phyloP scores from a whole-genome alignment of 2,888 invertebrate species.

The Limnephilus marmoratus region DNA sequence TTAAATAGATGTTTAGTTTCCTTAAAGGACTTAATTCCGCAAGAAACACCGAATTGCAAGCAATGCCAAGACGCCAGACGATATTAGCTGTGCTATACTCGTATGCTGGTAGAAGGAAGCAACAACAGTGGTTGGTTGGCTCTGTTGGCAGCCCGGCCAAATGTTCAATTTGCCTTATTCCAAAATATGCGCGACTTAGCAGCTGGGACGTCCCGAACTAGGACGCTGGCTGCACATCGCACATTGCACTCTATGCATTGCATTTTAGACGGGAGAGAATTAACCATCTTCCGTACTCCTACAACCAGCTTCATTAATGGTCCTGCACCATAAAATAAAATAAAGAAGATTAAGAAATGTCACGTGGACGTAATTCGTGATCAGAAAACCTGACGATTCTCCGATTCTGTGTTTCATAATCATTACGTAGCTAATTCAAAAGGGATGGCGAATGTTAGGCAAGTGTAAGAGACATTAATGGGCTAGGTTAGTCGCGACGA shows the following conservation, averaged over 20 bases:
- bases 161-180: conserved; percentile 2
- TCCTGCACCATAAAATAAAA: no score
- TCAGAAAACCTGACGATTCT: no score
- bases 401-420: no score
- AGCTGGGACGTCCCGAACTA: background rate
- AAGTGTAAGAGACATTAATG: no score
- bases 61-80: background rate
- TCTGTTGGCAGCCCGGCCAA: background rate
- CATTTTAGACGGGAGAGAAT: background rate
- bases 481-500: no score
- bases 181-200: background rate
- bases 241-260: background rate
- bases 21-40: background rate
- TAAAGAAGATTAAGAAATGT: no score
- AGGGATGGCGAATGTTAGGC: no score
- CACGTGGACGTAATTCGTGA: no score
- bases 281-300: background rate
- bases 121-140: background rate
- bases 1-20: background rate
- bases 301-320: background rate
- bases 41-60: background rate
- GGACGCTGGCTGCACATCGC: background rate
- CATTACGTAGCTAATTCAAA: no score
- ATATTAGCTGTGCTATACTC: background rate
- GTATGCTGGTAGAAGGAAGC: no score